Base-by-base conservation (phyloP, 1,140 invertebrate genomes). In the Brachionus rubens region DNA sequence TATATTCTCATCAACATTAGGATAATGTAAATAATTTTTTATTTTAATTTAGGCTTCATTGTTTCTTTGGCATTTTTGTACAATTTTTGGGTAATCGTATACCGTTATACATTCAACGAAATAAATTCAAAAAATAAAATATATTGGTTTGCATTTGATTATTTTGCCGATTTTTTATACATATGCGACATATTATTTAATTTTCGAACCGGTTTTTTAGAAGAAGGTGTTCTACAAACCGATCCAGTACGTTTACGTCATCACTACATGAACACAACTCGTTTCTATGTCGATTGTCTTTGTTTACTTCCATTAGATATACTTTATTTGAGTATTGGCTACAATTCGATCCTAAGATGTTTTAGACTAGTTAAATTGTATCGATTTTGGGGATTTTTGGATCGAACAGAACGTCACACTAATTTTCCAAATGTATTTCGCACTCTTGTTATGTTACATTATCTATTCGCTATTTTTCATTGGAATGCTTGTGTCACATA, bases 401-500 rank as follows among this genome's bases (percentile, higher is more conserved):
- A 99, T 86, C 88, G 94, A 76, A 98, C 94, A 47, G 96, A 99
- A 84, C 88, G 96, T 78, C 95, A 99, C 84, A 98, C 95, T 52
- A 98, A 98, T 86, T 98, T 97, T 87, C 95, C 95, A 76, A 98
- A 98, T 87, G 88, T 97, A 5, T 94, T 98, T 87, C 90, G 95
- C 79, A 94, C 93, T 76, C 89, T 86, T 6, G 92, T 92, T 81
- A 88, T 97, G 80, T 92, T 96, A 83, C 94, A 98, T 87, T 96
- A 96, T 87, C 89, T 97, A 80, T 87, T 98, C 86, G 93, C 96
- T 85, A 94, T 97, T 85, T 98, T 98, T 87, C 96, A 98, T 88
- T 98, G 95, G 95, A 98, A 98, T 86, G 94, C 95, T 79, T 98
- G 95, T 87, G 88, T 98, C 82, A 96, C 94, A 87, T 92, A 96